Evolutionary conservation across 2,888 invertebrate species (phyloP), one percentile per base, ranked within the genome.

Genomic region (Mechanitis messenoides): DNA sequence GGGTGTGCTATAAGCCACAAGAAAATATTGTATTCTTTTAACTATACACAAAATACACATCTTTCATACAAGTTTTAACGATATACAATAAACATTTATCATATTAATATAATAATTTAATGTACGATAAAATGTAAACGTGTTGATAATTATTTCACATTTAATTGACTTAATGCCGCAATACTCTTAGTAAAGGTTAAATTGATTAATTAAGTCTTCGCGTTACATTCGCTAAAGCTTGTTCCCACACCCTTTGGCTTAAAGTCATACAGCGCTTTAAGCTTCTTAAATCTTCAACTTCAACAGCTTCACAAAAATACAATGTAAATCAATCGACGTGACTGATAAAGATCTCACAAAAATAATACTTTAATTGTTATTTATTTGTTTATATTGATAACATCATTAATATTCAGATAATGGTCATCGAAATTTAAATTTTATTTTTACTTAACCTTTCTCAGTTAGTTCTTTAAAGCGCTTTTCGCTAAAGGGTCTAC

Each of bases 131-230:
- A 35, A 35, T 35, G 35, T 35, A 6, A 35, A 35, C 6, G 35
- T n/a, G 47, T 7, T 47, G 47, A 6, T 47, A 47, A 20, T 20
- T 47, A 47, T 20, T 47, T 20, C 35, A 47, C 28, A 62, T 61
- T 62, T 68, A 65, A 64, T 66, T 64, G 59, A 63, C 62, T 58
- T 65, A 64, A 59, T 63, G 60, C 55, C 55, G 63, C 67, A 66
- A 69, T 68, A 42, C 65, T 69, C 68, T 69, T 67, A 71, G 59
- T 66, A 78, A 76, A 75, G 74, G 75, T 75, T 79, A 73, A 70
- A 68, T 71, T 70, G 68, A 67, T 71, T 76, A 81, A 81, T 80
- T 80, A 81, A 80, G 74, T 76, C 73, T 73, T 68, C 70, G 66
- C 67, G 74, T 69, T 74, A 68, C 72, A 70, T 65, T 61, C 58